These are phyloP conservation scores for Coilia nasus DNA, from an alignment of 2,797 vertebrate species.

Conservation along the genomic window DNA sequence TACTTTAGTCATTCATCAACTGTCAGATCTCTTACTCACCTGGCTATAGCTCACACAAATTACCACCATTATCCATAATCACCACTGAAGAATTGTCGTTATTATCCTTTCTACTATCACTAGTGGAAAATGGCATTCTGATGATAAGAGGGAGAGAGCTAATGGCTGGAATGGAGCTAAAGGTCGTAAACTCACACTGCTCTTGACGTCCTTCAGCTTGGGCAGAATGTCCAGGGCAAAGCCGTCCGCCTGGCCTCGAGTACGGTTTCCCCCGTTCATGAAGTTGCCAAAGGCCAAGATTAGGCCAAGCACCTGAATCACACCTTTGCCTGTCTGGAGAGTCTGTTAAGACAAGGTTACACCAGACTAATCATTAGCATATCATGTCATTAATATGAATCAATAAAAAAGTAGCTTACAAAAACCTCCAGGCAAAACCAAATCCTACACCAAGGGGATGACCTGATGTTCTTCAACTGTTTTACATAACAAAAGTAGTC, in stretches of 20 bases:
- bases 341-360: slow-evolving; percentile 67
- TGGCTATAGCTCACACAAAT: slow-evolving; percentile 11
- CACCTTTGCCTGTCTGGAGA: slow-evolving; percentile 79
- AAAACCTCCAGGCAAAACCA: background rate
- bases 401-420: background rate
- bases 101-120: slow-evolving; percentile 12
- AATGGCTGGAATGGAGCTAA: background rate
- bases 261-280: slow-evolving; percentile 97
- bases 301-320: slow-evolving; percentile 88
- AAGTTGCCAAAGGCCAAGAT: slow-evolving; percentile 96
- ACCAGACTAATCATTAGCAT: background rate
- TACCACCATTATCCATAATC: slow-evolving; percentile 9
- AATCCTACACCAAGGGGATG: background rate
- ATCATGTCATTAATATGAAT: background rate
- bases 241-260: slow-evolving; percentile 95
- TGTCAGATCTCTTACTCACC: slow-evolving; percentile 16
- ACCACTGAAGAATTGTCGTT: background rate
- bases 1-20: slow-evolving; percentile 21
- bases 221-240: slow-evolving; percentile 95
- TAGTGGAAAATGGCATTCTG: slow-evolving; percentile 1
- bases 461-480: background rate
- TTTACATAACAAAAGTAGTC: background rate
- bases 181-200: slow-evolving; percentile 85
- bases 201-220: slow-evolving; percentile 98
- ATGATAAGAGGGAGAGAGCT: slow-evolving; percentile 41